Evolutionary conservation across 2,888 invertebrate species (phyloP).

Genomic region (Hipparchia sbordonii): DNA sequence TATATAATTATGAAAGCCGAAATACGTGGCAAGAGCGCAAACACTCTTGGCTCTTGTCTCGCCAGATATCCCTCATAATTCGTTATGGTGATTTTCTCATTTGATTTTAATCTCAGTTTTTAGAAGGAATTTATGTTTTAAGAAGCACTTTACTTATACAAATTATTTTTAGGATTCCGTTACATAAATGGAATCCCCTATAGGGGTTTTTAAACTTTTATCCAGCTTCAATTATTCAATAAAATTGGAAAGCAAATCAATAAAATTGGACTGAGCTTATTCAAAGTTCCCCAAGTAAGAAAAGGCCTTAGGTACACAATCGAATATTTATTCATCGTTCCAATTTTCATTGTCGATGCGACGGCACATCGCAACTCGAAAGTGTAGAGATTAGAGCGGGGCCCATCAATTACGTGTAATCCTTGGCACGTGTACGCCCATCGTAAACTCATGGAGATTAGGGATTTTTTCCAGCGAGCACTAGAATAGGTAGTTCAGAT

Average conservation of each 20-base stretch:
- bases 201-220: no score
- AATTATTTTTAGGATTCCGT: no score
- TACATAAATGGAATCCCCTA: no score
- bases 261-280: background rate
- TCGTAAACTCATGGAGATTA: constrained; percentile 74
- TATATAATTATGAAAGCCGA: background rate
- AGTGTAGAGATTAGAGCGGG: constrained; percentile 78
- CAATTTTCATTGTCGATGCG: constrained; percentile 30
- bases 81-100: background rate
- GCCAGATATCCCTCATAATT: background rate
- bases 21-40: background rate
- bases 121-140: no score
- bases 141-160: no score
- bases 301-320: constrained; percentile 21
- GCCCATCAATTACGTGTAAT: constrained; percentile 79
- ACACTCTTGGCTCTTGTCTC: background rate
- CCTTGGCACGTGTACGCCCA: constrained; percentile 74
- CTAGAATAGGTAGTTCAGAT: background rate
- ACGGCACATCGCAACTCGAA: constrained; percentile 50
- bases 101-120: no score
- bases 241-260: no score
- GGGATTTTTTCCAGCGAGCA: constrained; percentile 57
- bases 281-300: background rate
- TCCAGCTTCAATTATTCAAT: no score
- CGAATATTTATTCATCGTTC: constrained; percentile 29